Base-by-base conservation (phyloP, 2,113 vertebrate genomes). In the Ophthalmolycus amberensis region DNA sequence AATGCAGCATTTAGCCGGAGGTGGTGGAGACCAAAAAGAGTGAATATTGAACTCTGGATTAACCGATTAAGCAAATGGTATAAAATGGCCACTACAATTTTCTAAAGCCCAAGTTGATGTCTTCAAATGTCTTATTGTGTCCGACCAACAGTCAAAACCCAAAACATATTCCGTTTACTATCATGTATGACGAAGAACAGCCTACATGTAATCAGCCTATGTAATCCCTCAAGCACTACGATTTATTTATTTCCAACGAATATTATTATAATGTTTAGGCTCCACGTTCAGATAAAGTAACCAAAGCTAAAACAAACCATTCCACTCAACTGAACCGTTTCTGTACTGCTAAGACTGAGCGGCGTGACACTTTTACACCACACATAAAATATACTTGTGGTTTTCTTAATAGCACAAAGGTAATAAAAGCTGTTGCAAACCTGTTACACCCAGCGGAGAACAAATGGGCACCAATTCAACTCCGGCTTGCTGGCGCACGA, bases 401-500 rank as follows among this genome's bases (percentile, higher is more conserved):
- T 82, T 79, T 62, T 68, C 32, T 67, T 77, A 11, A 12, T 12
- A 52, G 38, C 9, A 63, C 79, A 34, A 65, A 73, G 16, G 58
- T 74, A 27, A 70, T 71, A 27, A 25, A 62, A 42, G 46, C 72
- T 58, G 81, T 27, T 70, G 50, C n/a, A 80, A 79, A 82, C 72
- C 81, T 81, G 75, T 77, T 89, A 60, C 71, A 78, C 77, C 86
- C 78, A 77, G 52, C 25, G 44, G 42, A 76, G 68, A 71, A 20
- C 0, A 14, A 87, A 32, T 59, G 66, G 85, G 90, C 82, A 85
- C 16, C 25, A 34, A 32, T 78, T 91, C 83, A 88, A 82, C 80
- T 80, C 63, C 38, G 68, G 64, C 66, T 79, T 85, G 75, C 78
- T 88, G 78, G 83, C 80, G 83, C 82, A 80, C 27, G 50, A 77